Conservation (phyloP, 2,113 vertebrate species). For the Octodon degus region DNA sequence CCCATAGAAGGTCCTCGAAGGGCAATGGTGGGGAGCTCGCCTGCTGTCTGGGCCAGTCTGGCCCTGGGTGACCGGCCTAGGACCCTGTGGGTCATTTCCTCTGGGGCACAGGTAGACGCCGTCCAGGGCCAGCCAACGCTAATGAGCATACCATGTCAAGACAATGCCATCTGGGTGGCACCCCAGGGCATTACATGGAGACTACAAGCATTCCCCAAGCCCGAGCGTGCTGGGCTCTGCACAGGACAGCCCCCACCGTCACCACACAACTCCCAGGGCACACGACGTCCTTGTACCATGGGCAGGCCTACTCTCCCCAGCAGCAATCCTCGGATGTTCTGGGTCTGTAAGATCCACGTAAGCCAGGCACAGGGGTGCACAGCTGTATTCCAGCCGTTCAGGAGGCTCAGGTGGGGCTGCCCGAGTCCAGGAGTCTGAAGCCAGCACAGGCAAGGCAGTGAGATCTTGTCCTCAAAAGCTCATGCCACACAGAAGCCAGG, state of each 20-base stretch:
- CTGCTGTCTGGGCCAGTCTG: neutral
- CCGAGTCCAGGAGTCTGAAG: neutral
- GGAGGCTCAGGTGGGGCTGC: neutral
- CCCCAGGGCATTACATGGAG: no score
- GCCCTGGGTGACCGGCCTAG: neutral
- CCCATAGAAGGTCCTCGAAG: neutral
- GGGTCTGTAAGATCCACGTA: no score
- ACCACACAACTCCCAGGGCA: neutral
- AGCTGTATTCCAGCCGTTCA: neutral
- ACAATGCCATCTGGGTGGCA: neutral
- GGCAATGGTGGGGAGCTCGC: neutral
- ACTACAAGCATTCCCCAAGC: neutral
- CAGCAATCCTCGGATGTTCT: neutral
- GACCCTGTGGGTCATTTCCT: neutral
- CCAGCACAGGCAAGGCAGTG: neutral
- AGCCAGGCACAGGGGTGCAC: neutral
- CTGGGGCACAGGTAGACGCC: neutral
- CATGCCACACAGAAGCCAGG: neutral
- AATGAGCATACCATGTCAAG: neutral
- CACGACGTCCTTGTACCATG: neutral
- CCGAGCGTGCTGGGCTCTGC: neutral
- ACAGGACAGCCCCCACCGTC: neutral
- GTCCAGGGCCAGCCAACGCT: neutral
- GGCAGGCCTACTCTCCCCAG: no score
- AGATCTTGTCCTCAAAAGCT: neutral